Percentiles rank a stretch among this genome's conserved stretches.
Conservation (phyloP, 30 jellyfish, hydroid and myxozoan species). For the Aurelia coerulea region DNA sequence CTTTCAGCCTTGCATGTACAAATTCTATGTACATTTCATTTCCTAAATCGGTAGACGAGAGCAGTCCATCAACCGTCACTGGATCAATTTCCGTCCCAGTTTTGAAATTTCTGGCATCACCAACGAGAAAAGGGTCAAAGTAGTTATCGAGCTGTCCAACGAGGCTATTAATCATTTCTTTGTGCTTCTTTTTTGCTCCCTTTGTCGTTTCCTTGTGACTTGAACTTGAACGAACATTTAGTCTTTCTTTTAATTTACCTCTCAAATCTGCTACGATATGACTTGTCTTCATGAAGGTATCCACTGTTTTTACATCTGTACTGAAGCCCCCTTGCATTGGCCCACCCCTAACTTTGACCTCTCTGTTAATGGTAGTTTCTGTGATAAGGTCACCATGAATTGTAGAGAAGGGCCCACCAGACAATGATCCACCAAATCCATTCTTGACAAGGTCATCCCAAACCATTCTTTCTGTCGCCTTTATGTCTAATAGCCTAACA, state of each 20-base stretch:
- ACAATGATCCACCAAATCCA: too few relatives aligned
- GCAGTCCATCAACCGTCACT: slow-evolving; percentile 31
- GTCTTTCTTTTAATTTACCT: slow-evolving; percentile 3
- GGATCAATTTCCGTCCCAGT: slow-evolving; percentile 55
- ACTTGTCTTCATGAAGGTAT: slow-evolving; percentile 43
- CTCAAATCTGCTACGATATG: slow-evolving; percentile 31
- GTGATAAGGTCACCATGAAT: too few relatives aligned
- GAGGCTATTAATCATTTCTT: slow-evolving; percentile 37
- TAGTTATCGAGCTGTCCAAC: slow-evolving; percentile 51
- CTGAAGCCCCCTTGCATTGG: slow-evolving; percentile 70
- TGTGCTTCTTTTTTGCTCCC: slow-evolving; percentile 38
- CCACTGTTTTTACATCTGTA: slow-evolving; percentile 34
- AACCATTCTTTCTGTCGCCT: too few relatives aligned
- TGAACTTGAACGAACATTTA: slow-evolving; percentile 1
- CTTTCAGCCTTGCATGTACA: slow-evolving; percentile 26
- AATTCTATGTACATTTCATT: slow-evolving; percentile 27
- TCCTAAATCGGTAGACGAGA: slow-evolving; percentile 27
- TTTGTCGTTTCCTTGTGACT: slow-evolving; percentile 51
- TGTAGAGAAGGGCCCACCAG: too few relatives aligned
- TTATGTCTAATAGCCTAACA: too few relatives aligned
- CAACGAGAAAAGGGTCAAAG: slow-evolving; percentile 68
- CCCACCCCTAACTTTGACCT: slow-evolving; percentile 65
- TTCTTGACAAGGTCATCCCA: too few relatives aligned
- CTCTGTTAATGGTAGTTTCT: slow-evolving; percentile 64
- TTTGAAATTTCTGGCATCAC: slow-evolving; percentile 65